Conservation (phyloP, 2,113 vertebrate species). For the Ariopsis seemanni region DNA sequence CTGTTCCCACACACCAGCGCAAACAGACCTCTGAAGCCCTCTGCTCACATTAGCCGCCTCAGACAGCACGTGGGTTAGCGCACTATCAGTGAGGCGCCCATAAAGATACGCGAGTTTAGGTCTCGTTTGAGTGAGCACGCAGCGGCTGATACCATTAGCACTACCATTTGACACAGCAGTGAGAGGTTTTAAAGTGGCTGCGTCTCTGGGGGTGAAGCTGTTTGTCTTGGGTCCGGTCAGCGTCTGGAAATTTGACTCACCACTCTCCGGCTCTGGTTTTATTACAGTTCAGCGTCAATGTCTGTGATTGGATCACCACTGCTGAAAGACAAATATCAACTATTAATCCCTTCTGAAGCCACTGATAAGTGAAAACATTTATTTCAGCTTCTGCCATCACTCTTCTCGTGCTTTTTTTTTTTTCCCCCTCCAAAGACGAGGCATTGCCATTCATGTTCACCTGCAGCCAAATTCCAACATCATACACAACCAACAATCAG, state of each 20-base stretch:
- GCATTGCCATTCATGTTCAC: background rate
- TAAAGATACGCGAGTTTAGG: constrained; percentile 35
- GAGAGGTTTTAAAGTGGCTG: background rate
- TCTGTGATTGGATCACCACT: background rate
- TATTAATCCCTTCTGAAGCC: background rate
- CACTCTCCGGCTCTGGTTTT: background rate
- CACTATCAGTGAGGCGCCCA: constrained; percentile 14
- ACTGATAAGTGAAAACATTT: background rate
- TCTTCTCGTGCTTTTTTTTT: background rate
- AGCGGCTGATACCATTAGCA: background rate
- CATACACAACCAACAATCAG: too few species aligned
- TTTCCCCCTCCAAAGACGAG: background rate
- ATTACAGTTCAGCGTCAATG: background rate
- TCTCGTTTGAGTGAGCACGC: background rate
- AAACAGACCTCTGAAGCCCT: constrained; percentile 51
- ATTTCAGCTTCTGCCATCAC: background rate
- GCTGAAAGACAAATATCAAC: background rate
- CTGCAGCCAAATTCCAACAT: background rate
- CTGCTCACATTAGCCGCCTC: constrained; percentile 56
- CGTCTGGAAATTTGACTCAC: background rate
- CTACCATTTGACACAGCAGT: background rate
- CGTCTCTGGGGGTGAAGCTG: background rate
- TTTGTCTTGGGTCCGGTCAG: background rate
- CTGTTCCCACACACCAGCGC: constrained; percentile 14
- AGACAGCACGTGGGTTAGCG: background rate